These are phyloP conservation scores for Lepus oiostolus DNA, from an alignment of 2,797 vertebrate species.

Conservation along the genomic window DNA sequence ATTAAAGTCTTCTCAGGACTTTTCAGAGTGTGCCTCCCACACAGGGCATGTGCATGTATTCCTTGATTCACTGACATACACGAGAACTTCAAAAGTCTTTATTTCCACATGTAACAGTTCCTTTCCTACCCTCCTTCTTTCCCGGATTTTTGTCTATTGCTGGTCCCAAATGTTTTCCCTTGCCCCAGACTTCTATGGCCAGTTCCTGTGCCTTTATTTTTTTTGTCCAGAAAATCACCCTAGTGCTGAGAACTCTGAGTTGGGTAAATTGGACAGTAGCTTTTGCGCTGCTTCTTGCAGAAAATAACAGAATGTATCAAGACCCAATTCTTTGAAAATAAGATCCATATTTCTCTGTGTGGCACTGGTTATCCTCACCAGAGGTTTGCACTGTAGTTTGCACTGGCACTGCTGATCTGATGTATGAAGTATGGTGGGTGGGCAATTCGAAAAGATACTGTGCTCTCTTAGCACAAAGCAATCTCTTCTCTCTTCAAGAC, in stretches of 20 bases:
- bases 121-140: constrained; percentile 21
- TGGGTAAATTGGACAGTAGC: neutral
- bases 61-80: neutral
- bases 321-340: constrained; percentile 52
- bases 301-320: neutral
- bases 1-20: neutral
- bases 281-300: neutral
- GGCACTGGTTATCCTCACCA: neutral
- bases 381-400: neutral
- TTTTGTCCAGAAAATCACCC: neutral
- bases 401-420: neutral
- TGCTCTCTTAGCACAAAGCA: constrained; percentile 28
- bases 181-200: neutral
- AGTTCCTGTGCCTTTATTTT: neutral
- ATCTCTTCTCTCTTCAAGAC: neutral
- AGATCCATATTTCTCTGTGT: neutral
- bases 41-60: neutral
- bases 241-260: neutral
- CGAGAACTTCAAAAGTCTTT: neutral
- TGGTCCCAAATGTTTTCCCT: constrained; percentile 7
- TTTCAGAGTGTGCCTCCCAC: neutral
- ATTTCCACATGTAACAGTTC: neutral
- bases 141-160: neutral
- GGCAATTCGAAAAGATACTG: constrained; percentile 6
- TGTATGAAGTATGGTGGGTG: neutral